Percentiles rank a stretch among this genome's conserved stretches.
Conservation (phyloP, 2,113 vertebrate genomes). For the Rutilus rutilus region DNA sequence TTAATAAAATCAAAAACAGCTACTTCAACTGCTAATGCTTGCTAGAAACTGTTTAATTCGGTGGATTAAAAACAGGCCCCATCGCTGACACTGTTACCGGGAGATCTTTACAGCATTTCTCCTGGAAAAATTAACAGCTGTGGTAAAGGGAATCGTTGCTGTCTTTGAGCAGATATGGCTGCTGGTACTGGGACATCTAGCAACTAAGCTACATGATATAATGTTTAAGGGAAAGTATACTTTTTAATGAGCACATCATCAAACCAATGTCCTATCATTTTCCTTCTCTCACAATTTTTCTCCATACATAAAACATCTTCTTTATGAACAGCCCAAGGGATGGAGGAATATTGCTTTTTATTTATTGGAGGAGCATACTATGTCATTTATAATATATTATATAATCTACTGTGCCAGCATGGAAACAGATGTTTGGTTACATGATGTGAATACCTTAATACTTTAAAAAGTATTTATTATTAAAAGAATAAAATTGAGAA, state of each 20-base stretch:
- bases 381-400: background rate
- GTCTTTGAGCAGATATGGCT: background rate
- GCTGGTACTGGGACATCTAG: background rate
- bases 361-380: background rate
- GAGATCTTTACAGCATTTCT: background rate
- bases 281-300: background rate
- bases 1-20: background rate
- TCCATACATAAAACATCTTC: background rate
- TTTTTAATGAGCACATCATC: background rate
- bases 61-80: background rate
- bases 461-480: too few species aligned
- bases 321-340: background rate
- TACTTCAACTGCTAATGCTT: background rate
- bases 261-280: background rate
- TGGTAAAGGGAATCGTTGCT: background rate
- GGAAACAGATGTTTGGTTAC: background rate
- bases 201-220: background rate
- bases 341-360: background rate
- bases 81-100: background rate
- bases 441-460: background rate
- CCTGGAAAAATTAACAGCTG: background rate
- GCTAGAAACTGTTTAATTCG: slow-evolving; percentile 1
- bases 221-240: slow-evolving; percentile 1
- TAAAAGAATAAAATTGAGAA: too few species aligned
- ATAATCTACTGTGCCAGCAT: background rate